phyloP scores from a whole-genome alignment of 2,888 invertebrate genomes.

The Nematopogon swammerdamellus region DNA sequence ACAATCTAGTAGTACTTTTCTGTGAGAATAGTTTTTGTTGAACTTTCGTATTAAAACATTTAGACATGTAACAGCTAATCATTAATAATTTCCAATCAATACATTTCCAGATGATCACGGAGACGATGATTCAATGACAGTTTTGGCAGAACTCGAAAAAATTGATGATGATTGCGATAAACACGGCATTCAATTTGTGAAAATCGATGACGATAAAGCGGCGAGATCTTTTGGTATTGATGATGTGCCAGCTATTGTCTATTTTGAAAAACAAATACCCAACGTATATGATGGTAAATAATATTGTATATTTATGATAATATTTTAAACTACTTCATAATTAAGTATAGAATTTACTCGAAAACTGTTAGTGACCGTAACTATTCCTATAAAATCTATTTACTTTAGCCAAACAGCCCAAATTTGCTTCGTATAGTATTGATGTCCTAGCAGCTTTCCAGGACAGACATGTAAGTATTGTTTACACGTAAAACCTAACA shows the following conservation, averaged over 20 bases:
- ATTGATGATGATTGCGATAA: conserved; percentile 93
- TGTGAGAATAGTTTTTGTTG: conserved; percentile 59
- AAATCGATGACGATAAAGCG: conserved; percentile 84
- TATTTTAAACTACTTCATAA: too few species aligned
- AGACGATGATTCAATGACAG: conserved; percentile 83
- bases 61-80: neutral
- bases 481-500: too few species aligned
- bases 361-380: too few species aligned
- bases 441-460: too few species aligned
- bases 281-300: conserved; percentile 82
- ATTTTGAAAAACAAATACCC: conserved; percentile 91
- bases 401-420: too few species aligned
- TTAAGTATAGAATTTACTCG: too few species aligned
- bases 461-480: too few species aligned
- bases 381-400: too few species aligned
- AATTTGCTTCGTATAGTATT: too few species aligned
- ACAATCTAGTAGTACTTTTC: conserved; percentile 88
- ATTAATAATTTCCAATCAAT: conserved; percentile 3
- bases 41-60: neutral
- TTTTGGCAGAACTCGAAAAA: conserved; percentile 83
- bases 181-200: conserved; percentile 90
- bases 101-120: conserved; percentile 78
- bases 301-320: too few species aligned
- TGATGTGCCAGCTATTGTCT: conserved; percentile 79
- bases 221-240: conserved; percentile 86